Evolutionary conservation across 2,113 vertebrate species (phyloP).

Genomic region (Siniperca knerii): DNA sequence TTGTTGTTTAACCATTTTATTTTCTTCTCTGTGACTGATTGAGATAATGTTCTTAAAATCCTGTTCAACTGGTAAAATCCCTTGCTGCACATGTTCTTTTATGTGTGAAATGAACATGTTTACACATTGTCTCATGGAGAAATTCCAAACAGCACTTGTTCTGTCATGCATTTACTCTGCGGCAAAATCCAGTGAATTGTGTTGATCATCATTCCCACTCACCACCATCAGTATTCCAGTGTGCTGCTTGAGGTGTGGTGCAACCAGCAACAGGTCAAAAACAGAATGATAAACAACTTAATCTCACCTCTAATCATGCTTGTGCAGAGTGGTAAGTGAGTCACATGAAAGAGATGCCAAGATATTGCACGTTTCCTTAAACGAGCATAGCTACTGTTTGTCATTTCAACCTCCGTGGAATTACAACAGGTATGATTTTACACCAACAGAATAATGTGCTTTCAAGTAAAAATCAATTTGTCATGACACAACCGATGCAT

Average conservation of each 20-base stretch:
- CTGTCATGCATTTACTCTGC: constrained; percentile 44
- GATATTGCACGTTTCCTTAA: constrained; percentile 58
- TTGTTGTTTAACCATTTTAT: not conserved
- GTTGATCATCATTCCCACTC: constrained; percentile 56
- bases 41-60: not conserved
- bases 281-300: constrained; percentile 78
- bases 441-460: constrained; percentile 53
- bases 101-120: constrained; percentile 30
- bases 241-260: constrained; percentile 56
- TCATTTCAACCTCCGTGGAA: constrained; percentile 48
- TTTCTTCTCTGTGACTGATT: not conserved
- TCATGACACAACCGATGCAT: constrained; percentile 59
- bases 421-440: constrained; percentile 66
- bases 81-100: not conserved
- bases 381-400: constrained; percentile 59
- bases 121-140: constrained; percentile 32
- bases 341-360: constrained; percentile 66
- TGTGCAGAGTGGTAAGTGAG: constrained; percentile 64
- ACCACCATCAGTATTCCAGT: constrained; percentile 70
- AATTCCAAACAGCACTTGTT: constrained; percentile 26
- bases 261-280: constrained; percentile 60
- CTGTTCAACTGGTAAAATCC: not conserved
- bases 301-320: constrained; percentile 78
- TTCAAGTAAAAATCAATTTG: constrained; percentile 70
- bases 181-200: constrained; percentile 39